Evolutionary conservation across 2,113 vertebrate species (phyloP).

Genomic region (Theristicus caerulescens): DNA sequence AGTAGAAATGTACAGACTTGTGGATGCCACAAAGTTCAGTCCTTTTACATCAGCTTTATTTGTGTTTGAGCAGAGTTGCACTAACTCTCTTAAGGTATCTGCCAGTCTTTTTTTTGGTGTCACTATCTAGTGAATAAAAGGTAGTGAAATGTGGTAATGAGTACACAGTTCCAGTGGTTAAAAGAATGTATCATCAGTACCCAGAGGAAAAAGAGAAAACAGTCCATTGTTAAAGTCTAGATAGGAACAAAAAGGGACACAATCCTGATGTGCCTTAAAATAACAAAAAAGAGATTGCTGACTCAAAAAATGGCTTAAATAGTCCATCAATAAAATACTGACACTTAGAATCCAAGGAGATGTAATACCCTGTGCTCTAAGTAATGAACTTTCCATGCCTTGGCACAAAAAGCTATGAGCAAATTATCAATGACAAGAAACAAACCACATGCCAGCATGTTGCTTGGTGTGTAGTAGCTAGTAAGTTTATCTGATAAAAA

Average conservation of each 20-base stretch:
- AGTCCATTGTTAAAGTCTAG: neutral
- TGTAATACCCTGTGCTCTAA: neutral
- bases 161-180: neutral
- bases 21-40: neutral
- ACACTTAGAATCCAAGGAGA: neutral
- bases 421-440: neutral
- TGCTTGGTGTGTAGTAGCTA: neutral
- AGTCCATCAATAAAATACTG: neutral
- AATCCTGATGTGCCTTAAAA: neutral
- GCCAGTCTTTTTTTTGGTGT: neutral
- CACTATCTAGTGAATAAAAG: neutral
- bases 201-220: neutral
- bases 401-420: neutral
- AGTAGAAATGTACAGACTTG: slow-evolving; percentile 31
- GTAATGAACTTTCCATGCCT: neutral
- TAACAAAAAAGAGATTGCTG: neutral
- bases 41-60: neutral
- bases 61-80: neutral
- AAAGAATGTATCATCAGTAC: neutral
- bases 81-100: neutral
- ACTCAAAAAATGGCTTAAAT: neutral
- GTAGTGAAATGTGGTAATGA: neutral
- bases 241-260: neutral
- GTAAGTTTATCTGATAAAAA: neutral
- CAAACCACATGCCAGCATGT: neutral